Base-by-base conservation (phyloP, 2,888 invertebrate genomes). In the Drosophila seclusa region DNA sequence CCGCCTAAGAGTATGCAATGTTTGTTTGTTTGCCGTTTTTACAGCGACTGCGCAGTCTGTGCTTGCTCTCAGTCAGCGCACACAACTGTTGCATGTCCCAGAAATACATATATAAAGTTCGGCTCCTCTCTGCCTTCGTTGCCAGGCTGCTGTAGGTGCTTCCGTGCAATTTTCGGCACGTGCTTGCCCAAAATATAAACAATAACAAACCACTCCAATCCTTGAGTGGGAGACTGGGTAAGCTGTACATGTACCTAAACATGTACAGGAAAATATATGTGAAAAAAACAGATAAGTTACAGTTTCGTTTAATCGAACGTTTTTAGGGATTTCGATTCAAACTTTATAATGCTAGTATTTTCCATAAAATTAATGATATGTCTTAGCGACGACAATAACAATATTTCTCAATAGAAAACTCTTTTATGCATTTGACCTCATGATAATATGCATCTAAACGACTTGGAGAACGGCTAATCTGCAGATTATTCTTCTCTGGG, bases 381-480 rank as follows among this genome's bases (percentile, higher is more conserved):
- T 7, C 36, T 38, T 18, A 18, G 13, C 45, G 45, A 4, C 69
- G 78, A 78, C 95, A 95, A 76, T 94, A 94, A 85, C 95, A 95
- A 91, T 94, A 95, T 74, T 94, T 94, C 83, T 94, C 94, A 29
- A 94, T 93, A 62, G 93, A 91, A 52, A 93, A 92, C 78, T 94
- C 93, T 18, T 91, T 85, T 48, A 94, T 92, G 86, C 95, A 95
- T 18, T 90, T 84, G 67, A 94, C 94, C 81, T 94, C 94, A 4
- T 90, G 85, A 29, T 81, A 88, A 80, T 95, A 95, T 31, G 75
- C 89, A 83, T 95, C 94, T 21, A 95, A 89, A 31, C 95, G 93
- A 91, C 95, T 96, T 8, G 96, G 94, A 48, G 94, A 45, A 45
- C 16, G 94, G 13, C 95, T 96, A 16, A 95, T 92, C 5, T 95